Evolutionary conservation across 1,140 invertebrate species (phyloP).

Genomic region (Lasioglossum albipes): DNA sequence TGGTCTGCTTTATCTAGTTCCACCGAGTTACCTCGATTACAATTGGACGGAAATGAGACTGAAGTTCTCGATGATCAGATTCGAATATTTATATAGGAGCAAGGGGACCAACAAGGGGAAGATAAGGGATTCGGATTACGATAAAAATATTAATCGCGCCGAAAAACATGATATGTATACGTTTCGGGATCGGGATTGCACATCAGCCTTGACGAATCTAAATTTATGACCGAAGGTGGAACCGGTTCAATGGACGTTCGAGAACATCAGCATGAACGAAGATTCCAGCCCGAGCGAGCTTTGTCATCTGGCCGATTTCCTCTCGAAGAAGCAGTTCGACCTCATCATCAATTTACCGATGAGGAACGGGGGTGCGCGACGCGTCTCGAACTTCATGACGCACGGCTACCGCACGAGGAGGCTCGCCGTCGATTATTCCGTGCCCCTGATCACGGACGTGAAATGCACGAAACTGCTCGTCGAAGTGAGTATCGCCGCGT

Average conservation of each 20-base stretch:
- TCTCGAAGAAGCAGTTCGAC: slow-evolving; percentile 96
- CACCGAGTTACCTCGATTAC: background rate
- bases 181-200: no score
- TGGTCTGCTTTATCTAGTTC: background rate
- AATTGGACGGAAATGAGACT: no score
- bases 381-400: slow-evolving; percentile 97
- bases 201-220: background rate
- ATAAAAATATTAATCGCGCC: background rate
- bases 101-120: no score
- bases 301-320: slow-evolving; percentile 93
- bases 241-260: slow-evolving; percentile 98
- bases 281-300: slow-evolving; percentile 89
- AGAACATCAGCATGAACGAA: slow-evolving; percentile 88
- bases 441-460: slow-evolving; percentile 98
- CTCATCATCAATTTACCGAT: slow-evolving; percentile 98
- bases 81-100: background rate
- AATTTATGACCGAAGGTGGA: slow-evolving; percentile 86
- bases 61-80: background rate
- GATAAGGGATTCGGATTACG: background rate
- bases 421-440: slow-evolving; percentile 98
- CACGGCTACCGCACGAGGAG: slow-evolving; percentile 96
- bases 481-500: slow-evolving; percentile 83
- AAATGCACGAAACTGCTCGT: slow-evolving; percentile 99
- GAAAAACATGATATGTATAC: background rate
- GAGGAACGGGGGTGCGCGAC: slow-evolving; percentile 91